phyloP scores from a whole-genome alignment of 1,140 invertebrate genomes.

The Panagrolaimus sp. region DNA sequence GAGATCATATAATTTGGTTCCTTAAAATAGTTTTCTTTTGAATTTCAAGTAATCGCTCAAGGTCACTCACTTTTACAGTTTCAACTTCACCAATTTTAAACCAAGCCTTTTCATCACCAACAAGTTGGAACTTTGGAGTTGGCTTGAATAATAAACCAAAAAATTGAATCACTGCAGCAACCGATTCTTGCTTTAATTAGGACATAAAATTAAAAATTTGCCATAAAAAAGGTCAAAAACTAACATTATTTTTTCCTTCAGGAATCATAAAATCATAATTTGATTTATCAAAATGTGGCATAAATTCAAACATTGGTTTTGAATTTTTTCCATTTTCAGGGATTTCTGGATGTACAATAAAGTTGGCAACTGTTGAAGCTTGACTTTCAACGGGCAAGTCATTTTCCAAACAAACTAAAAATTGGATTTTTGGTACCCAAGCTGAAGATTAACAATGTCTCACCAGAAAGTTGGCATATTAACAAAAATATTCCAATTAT shows the following conservation, averaged over 20 bases:
- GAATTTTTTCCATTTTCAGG: neutral
- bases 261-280: slow-evolving; percentile 14
- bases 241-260: neutral
- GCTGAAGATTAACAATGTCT: neutral
- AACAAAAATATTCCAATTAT: slow-evolving; percentile 12
- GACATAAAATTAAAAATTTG: neutral
- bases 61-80: neutral
- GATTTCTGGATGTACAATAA: too few relatives aligned
- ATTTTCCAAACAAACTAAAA: neutral
- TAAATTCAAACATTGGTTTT: slow-evolving; percentile 2
- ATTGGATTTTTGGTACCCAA: neutral
- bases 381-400: too few relatives aligned
- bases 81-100: neutral
- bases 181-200: neutral
- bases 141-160: neutral
- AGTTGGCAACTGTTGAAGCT: too few relatives aligned
- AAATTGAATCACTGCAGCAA: slow-evolving; percentile 3
- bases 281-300: slow-evolving; percentile 5
- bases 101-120: neutral
- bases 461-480: neutral
- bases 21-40: neutral
- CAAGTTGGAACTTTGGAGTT: neutral
- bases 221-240: neutral
- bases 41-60: neutral
- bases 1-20: slow-evolving; percentile 1